Base-by-base conservation (phyloP, 2,113 vertebrate species). In the Hipposideros armiger region DNA sequence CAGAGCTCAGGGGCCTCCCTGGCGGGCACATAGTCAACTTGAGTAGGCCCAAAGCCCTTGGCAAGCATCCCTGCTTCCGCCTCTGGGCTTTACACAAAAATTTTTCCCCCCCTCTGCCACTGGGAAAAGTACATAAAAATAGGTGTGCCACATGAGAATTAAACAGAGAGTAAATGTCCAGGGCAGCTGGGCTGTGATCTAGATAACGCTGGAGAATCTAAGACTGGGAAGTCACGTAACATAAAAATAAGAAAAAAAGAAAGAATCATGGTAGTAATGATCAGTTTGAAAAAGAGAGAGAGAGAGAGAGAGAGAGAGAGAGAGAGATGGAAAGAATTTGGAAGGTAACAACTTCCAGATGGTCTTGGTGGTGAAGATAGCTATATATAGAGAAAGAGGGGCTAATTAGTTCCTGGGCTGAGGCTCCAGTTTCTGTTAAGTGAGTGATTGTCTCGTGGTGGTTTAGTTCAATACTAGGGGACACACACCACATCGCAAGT, bases 301-400 rank as follows among this genome's bases (percentile, higher is more conserved):
- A 47, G 47, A 50, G 47, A 50, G 47, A 50, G 45, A 47, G 45
- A 47, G 45, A 47, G 42, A 54, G 73, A 42, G 42, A 77, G 74
- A 80, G 22, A 83, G 80, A 97, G 95, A 98, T 97, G 97, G 97
- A 97, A 98, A 98, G 97, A 98, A 98, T 98, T 96, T 97, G 95
- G 93, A 97, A 95, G 83, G 80, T 97, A 97, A 98, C 88, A 97
- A 96, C 93, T 98, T 97, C 96, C 97, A 94, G 97, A 87, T 87
- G 94, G 93, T 56, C 76, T 42, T 95, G 56, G 81, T 97, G 85
- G 94, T 97, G 89, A 97, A 98, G 90, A 96, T 85, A 96, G 91
- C 96, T 93, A 95, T 95, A 98, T 97, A 98, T 96, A 97, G 97
- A 98, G 97, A 97, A 96, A 97, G 97, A 98, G 94, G 94, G 94